Evolutionary conservation across 2,113 vertebrate species (phyloP), one percentile per base, ranked within the genome.

Genomic region (Urocolius indicus): DNA sequence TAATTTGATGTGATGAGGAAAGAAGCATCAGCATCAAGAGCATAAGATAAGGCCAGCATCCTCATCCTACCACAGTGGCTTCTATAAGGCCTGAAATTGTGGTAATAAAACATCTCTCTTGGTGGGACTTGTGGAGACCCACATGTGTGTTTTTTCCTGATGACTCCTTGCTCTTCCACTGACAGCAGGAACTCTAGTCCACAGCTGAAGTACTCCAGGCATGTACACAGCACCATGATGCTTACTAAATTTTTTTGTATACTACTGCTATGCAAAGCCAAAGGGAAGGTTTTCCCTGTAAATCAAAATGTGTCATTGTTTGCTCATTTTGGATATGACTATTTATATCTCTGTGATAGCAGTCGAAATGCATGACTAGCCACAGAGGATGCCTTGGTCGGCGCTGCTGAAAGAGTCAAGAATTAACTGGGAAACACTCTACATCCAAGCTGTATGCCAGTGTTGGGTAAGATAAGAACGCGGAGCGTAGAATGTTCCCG

Each of bases 401-500:
- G 41, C 16, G 57, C 75, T 58, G 65, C 45, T 3, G 13, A 43
- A 10, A 34, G 18, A 43, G 66, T 0, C 34, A 23, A 1, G 15
- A n/a, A 9, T 12, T 6, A 4, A 4, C 51, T 4, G 69, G 16
- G 66, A 24, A 58, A 20, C n/a, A 0, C 6, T 27, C 0, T 3
- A 27, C 43, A 23, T 2, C 5, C 65, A 30, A 41, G 10, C 1
- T 2, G 49, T 4, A 57, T 16, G 41, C 3, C 32, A 3, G 4
- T 2, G 26, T 2, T 2, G 43, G 48, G 54, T 20, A 9, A 19
- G 3, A 27, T 5, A 16, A 3, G 0, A 2, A 0, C 0, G 29
- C 29, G 1, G 46, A 48, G 51, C 2, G 1, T 43, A 65, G 34
- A 10, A 22, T 0, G 4, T 0, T 29, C 46, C 43, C 5, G 3